phyloP scores from a whole-genome alignment of 2,888 invertebrate genomes.

The Ichneumoninae sp. region DNA sequence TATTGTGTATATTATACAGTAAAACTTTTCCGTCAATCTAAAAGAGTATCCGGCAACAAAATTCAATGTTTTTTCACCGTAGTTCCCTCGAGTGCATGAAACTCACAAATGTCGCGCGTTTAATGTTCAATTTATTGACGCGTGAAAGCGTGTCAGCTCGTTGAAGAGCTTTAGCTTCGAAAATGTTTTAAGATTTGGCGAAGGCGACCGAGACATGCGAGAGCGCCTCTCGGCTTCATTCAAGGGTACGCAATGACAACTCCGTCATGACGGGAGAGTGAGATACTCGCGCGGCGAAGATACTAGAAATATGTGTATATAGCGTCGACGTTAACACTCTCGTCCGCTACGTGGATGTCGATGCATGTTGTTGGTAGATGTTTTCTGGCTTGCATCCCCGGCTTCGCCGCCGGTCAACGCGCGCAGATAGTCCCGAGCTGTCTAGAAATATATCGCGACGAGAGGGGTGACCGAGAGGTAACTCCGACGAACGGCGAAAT shows the following conservation, averaged over 20 bases:
- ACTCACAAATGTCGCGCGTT: not conserved
- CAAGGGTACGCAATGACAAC: conserved; percentile 71
- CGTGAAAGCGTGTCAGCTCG: conserved; percentile 8
- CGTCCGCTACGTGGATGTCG: conserved; percentile 2
- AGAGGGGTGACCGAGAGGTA: conserved; percentile 56
- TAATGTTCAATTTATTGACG: not conserved
- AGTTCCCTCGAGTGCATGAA: not conserved
- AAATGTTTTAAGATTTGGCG: not conserved
- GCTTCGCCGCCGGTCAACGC: conserved; percentile 64
- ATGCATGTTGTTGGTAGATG: conserved; percentile 29
- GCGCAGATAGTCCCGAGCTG: conserved; percentile 64
- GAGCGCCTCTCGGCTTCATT: conserved; percentile 54
- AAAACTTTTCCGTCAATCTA: not conserved
- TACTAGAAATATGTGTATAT: conserved; percentile 33
- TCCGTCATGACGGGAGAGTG: conserved; percentile 50
- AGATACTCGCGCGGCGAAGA: conserved; percentile 40
- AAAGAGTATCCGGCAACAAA: not conserved
- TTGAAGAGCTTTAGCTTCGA: conserved; percentile 13
- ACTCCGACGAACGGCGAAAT: conserved; percentile 40
- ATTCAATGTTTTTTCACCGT: not conserved
- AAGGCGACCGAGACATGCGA: not conserved
- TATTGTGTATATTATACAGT: not conserved
- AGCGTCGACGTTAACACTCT: not conserved
- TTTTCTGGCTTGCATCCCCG: conserved; percentile 67
- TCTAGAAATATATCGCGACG: conserved; percentile 69